phyloP scores from a whole-genome alignment of 1,140 invertebrate species.

The roundworm (Caenorhabditis elegans) region DNA sequence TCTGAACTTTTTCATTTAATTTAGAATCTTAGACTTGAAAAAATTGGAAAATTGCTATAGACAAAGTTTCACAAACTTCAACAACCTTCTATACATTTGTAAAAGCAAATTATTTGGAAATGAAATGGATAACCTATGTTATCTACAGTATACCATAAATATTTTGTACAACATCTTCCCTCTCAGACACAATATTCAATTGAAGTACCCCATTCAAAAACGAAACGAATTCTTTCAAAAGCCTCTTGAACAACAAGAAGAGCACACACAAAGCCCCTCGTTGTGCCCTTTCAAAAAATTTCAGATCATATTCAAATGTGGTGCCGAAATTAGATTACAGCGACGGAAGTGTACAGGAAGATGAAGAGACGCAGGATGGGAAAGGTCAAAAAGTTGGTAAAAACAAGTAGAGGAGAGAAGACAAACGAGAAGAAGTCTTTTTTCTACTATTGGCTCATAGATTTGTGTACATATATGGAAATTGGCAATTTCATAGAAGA shows the following conservation, averaged over 20 bases:
- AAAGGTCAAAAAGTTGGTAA: not conserved
- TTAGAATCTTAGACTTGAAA: no score
- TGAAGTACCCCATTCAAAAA: not conserved
- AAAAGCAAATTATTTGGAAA: no score
- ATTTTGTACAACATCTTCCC: not conserved
- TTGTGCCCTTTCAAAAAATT: not conserved
- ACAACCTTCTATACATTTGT: no score
- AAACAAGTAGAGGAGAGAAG: not conserved
- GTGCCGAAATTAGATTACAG: not conserved
- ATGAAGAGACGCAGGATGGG: not conserved
- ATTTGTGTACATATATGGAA: not conserved
- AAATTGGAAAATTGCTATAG: no score
- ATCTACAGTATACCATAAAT: not conserved
- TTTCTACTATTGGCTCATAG: not conserved
- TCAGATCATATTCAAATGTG: conserved; percentile 13
- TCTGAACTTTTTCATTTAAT: no score
- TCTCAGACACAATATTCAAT: not conserved
- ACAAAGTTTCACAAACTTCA: no score
- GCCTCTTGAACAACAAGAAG: not conserved
- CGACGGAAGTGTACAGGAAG: not conserved
- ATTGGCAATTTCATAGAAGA: not conserved
- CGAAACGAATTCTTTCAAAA: not conserved
- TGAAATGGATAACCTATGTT: no score
- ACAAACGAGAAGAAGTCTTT: no score
- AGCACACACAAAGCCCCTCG: no score